Percentiles rank a stretch among this genome's conserved stretches.
Evolutionary conservation across 2,888 invertebrate species (phyloP).

Genomic region (Nomada ferruginata): DNA sequence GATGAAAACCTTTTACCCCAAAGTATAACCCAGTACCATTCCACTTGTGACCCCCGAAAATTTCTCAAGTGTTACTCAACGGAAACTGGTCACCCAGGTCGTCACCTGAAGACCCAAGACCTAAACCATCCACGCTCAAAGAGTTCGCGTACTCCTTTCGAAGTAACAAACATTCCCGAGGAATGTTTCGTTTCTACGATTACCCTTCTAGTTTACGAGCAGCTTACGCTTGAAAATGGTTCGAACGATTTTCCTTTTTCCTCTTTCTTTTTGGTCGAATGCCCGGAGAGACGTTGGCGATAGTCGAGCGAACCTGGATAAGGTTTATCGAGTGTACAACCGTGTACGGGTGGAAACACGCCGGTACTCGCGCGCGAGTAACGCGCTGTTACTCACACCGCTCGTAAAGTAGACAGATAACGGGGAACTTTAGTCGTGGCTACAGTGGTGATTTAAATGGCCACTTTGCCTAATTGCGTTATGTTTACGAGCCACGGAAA

Average conservation of each 20-base stretch:
- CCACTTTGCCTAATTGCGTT: conserved; percentile 77
- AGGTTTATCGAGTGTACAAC: conserved; percentile 51
- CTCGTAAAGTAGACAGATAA: conserved; percentile 65
- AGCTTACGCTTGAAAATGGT: conserved; percentile 53
- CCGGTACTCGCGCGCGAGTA: conserved; percentile 16
- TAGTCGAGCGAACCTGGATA: conserved; percentile 48
- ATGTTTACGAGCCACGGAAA: conserved; percentile 72
- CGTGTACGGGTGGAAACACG: conserved; percentile 23
- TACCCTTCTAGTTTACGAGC: conserved; percentile 75
- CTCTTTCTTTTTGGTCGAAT: conserved; percentile 27
- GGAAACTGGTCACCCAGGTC: background rate
- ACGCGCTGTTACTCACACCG: conserved; percentile 58
- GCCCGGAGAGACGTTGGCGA: conserved; percentile 31
- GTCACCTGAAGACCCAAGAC: background rate
- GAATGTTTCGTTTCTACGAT: conserved; percentile 45
- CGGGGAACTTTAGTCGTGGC: conserved; percentile 46
- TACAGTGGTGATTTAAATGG: conserved; percentile 72
- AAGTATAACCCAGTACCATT: background rate
- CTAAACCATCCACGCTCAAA: background rate
- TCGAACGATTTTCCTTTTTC: conserved; percentile 26
- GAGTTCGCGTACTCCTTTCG: conserved; percentile 22
- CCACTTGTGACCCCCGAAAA: background rate
- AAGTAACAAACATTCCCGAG: conserved; percentile 17
- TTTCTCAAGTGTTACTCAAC: conserved; percentile 4
- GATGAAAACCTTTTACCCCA: no score